phyloP scores from a whole-genome alignment of 2,888 invertebrate genomes.

The Ernsta delagoae region DNA sequence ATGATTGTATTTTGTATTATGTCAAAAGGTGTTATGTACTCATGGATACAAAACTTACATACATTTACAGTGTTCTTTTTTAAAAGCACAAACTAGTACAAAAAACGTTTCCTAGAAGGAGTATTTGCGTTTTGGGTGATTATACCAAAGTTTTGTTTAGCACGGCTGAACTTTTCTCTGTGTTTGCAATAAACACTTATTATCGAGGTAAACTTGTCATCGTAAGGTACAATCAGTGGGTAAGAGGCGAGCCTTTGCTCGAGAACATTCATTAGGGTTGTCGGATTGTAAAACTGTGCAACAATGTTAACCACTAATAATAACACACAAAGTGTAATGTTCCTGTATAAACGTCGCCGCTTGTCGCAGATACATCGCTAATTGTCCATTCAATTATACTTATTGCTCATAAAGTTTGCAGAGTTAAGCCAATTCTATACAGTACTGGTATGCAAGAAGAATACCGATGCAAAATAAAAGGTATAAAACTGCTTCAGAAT shows the following conservation, averaged over 20 bases:
- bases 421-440: neutral
- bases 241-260: conserved; percentile 55
- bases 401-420: neutral
- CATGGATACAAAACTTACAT: too few relatives aligned
- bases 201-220: conserved; percentile 78
- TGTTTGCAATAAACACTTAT: conserved; percentile 79
- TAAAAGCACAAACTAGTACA: too few relatives aligned
- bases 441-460: neutral
- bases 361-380: neutral
- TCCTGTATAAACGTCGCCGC: neutral
- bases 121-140: neutral
- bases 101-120: too few relatives aligned
- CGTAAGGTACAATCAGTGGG: conserved; percentile 81
- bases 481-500: too few relatives aligned
- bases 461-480: too few relatives aligned
- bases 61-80: too few relatives aligned
- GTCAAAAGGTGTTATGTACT: too few relatives aligned
- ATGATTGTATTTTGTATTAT: too few relatives aligned
- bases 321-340: neutral
- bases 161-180: conserved; percentile 42
- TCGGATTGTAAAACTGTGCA: conserved; percentile 1
- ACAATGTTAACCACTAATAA: neutral
- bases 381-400: neutral
- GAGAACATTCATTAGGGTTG: conserved; percentile 19
- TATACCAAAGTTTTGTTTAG: conserved; percentile 14